Evolutionary conservation across 2,797 vertebrate genomes (phyloP).

Genomic region (Lagothrix lagotricha): DNA sequence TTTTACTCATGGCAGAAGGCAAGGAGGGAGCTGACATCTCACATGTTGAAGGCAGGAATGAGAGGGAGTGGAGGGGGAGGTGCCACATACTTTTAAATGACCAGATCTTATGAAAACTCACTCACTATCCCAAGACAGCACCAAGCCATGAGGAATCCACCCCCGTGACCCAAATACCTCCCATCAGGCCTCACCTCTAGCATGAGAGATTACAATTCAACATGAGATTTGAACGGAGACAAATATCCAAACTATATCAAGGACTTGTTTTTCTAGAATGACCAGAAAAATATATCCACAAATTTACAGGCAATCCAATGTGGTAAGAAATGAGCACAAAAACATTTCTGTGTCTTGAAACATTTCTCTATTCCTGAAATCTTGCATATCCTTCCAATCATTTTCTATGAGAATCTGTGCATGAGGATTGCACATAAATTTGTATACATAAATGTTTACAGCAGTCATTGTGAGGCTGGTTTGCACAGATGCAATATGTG

Average conservation of each 20-base stretch:
- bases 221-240: neutral
- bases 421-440: accelerated
- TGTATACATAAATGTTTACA: neutral
- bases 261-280: neutral
- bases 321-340: neutral
- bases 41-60: neutral
- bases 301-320: neutral
- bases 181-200: neutral
- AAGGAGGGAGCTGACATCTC: neutral
- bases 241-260: neutral
- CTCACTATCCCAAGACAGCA: neutral
- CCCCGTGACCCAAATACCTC: neutral
- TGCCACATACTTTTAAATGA: neutral
- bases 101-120: neutral
- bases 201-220: neutral
- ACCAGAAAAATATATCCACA: neutral
- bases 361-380: neutral
- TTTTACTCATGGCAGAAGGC: neutral
- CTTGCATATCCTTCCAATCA: neutral
- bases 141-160: neutral
- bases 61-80: neutral
- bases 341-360: neutral
- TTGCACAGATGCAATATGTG: neutral
- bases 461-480: neutral
- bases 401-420: neutral